Base-by-base conservation (phyloP, 2,113 vertebrate species). In the Stigmatopora argus region DNA sequence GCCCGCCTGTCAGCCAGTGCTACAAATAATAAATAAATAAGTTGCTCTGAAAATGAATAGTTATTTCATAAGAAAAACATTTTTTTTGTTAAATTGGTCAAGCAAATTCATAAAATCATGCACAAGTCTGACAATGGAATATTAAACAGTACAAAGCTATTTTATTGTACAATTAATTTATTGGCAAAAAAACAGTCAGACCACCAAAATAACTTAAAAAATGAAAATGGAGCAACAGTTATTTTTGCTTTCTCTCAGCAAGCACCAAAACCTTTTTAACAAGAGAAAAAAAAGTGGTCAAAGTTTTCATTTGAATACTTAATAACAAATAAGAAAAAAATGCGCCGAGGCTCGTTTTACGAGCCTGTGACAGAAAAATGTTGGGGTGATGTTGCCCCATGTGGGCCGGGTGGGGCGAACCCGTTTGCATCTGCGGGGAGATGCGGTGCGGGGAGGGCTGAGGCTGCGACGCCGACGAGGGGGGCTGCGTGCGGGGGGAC, bases 401-500 rank as follows among this genome's bases (percentile, higher is more conserved):
- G 67, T 91, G 91, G 3, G 78, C 82, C 0, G 86, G 96, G 80
- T 98, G 97, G 0, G 96, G 97, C 14, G 97, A 98, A 66, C 94
- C 95, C 18, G 78, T 91, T 70, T 90, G 89, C 17, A 94, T 98
- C 87, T 98, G 95, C 1, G 96, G 97, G 74, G 97, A 97, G 62
- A 97, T 96, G 21, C 94, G 96, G 84, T 98, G 96, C 0, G 96
- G 97, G 18, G 97, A 98, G 74, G 96, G 96, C 79, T 97, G 95
- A 64, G 95, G 94, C 78, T 97, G 92, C 10, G 83, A 82, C 18
- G 86, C 75, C 14, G 85, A 74, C 12, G 82, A 83, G 17, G 85
- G 72, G 71, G 82, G 84, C 62, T 97, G 97, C 94, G 96, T 95
- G 90, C 97, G 92, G 0, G 95, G 97, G 69, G 96, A 98, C 0